Conservation (phyloP, 2,797 vertebrate genomes). For the Spatula clypeata region DNA sequence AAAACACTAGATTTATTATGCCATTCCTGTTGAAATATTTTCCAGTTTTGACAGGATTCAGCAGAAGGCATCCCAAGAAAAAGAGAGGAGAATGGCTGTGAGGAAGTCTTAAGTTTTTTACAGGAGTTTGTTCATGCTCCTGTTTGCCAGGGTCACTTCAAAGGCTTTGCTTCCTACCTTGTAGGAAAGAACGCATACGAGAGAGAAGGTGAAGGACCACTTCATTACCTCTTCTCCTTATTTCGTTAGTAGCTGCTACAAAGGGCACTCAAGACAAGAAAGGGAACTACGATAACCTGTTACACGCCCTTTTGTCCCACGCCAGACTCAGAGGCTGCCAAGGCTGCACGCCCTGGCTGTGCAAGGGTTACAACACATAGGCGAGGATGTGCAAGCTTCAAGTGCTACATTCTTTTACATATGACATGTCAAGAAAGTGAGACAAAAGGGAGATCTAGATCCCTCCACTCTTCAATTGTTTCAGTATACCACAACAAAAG, state of each 20-base stretch:
- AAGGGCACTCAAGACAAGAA: neutral
- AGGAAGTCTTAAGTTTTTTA: neutral
- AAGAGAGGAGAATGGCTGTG: neutral
- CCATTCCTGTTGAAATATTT: neutral
- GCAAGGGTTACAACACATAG: neutral
- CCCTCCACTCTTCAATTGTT: neutral
- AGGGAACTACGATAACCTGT: neutral
- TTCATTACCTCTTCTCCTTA: neutral
- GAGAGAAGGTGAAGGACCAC: neutral
- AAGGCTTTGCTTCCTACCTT: neutral
- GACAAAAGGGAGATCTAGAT: neutral
- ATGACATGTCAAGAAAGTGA: neutral
- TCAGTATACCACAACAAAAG: neutral
- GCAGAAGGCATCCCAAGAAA: neutral
- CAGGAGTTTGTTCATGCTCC: neutral
- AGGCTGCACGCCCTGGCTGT: neutral
- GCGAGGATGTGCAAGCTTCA: neutral
- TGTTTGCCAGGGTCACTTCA: constrained; percentile 18
- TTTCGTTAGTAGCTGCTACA: constrained; percentile 19
- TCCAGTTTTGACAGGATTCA: neutral
- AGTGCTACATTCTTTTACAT: neutral
- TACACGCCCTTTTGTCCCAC: neutral
- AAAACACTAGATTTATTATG: neutral
- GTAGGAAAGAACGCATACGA: neutral
- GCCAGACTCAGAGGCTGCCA: accelerated